Evolutionary conservation across 2,113 vertebrate genomes (phyloP).

Genomic region (Epinephelus lanceolatus): DNA sequence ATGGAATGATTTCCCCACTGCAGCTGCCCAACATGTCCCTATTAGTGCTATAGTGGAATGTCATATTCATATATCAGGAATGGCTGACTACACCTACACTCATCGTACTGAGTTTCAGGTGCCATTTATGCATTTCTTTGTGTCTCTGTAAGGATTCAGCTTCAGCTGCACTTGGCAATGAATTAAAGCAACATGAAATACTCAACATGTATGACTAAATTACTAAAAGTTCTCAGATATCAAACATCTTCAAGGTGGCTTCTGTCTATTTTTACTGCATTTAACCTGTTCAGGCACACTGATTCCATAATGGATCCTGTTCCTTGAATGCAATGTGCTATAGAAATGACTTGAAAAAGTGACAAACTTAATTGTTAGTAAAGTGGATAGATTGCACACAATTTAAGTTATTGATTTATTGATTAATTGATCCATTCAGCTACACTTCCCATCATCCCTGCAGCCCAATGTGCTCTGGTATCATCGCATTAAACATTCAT

Average conservation of each 20-base stretch:
- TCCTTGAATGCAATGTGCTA: not conserved
- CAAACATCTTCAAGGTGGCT: too few species aligned
- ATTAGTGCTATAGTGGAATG: conserved; percentile 1
- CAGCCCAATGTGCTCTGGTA: not conserved
- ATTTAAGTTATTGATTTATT: conserved; percentile 3
- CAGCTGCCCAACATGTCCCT: not conserved
- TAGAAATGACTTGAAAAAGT: not conserved
- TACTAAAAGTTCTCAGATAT: not conserved
- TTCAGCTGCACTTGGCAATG: not conserved
- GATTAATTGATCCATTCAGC: not conserved
- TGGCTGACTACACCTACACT: conserved; percentile 3
- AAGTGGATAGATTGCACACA: not conserved
- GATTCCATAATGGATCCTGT: not conserved
- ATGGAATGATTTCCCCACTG: not conserved
- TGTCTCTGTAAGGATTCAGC: not conserved
- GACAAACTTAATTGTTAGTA: not conserved
- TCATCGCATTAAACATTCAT: not conserved
- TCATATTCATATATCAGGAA: conserved; percentile 15
- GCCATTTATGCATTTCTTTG: conserved; percentile 13
- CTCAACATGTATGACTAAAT: not conserved
- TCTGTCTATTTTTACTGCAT: not conserved
- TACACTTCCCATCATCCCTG: not conserved
- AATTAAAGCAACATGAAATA: not conserved
- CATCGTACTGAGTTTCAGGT: conserved; percentile 20
- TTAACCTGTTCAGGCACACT: not conserved